phyloP scores from a whole-genome alignment of 2,888 invertebrate species.

The Andrena haemorrhoa region DNA sequence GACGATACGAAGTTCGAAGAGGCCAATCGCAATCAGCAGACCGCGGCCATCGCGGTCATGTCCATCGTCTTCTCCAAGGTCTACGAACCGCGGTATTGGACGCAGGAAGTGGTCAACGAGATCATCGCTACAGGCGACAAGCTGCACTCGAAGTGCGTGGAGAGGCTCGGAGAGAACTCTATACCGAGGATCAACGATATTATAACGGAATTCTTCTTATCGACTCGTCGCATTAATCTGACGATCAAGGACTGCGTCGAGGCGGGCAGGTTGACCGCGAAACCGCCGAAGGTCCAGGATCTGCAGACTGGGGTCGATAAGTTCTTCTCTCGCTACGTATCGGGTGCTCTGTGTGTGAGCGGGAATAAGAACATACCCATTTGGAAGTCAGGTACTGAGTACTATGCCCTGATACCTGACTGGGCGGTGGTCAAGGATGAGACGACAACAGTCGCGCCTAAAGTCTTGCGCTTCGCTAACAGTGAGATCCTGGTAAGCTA shows the following conservation, averaged over 20 bases:
- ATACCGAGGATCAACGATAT: constrained; percentile 75
- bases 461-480: constrained; percentile 71
- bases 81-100: constrained; percentile 78
- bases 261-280: constrained; percentile 73
- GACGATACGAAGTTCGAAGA: constrained; percentile 69
- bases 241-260: constrained; percentile 80
- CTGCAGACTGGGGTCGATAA: constrained; percentile 71
- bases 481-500: constrained; percentile 60
- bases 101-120: constrained; percentile 75
- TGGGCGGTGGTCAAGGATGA: constrained; percentile 16
- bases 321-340: constrained; percentile 73
- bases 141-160: constrained; percentile 76
- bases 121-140: constrained; percentile 78
- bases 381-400: constrained; percentile 74
- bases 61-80: constrained; percentile 80
- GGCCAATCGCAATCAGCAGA: constrained; percentile 71
- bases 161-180: constrained; percentile 65
- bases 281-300: constrained; percentile 70
- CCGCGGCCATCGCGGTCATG: constrained; percentile 77
- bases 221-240: constrained; percentile 77
- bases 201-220: constrained; percentile 79
- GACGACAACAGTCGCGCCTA: constrained; percentile 41
- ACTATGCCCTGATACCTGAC: constrained; percentile 76
- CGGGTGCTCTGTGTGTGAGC: constrained; percentile 73
- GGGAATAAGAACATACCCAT: constrained; percentile 70